Conservation (phyloP, 2,888 invertebrate species). For the Anoplius nigerrimus region DNA sequence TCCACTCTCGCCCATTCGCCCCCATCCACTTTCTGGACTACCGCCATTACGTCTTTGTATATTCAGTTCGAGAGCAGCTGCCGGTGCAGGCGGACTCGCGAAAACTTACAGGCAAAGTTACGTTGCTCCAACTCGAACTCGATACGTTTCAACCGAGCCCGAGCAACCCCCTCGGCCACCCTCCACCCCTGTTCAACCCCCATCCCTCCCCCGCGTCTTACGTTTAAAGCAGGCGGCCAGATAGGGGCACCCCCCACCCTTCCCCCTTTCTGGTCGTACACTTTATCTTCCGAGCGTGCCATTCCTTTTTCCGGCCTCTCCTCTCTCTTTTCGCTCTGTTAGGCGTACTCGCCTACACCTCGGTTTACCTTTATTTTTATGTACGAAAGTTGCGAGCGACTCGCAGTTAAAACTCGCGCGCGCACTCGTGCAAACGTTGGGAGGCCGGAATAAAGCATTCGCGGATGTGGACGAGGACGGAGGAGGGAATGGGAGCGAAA, state of each 20-base stretch:
- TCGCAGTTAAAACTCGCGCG: too few relatives aligned
- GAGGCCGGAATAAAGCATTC: too few relatives aligned
- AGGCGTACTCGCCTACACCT: neutral
- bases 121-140: constrained; percentile 48
- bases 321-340: neutral
- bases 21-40: neutral
- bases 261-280: neutral
- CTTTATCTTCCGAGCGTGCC: neutral
- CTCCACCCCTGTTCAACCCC: constrained; percentile 1
- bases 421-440: too few relatives aligned
- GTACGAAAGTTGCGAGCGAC: constrained; percentile 22
- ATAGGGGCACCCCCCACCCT: constrained; percentile 33
- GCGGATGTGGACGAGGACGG: too few relatives aligned
- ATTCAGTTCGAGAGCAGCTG: constrained; percentile 7
- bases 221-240: constrained; percentile 24
- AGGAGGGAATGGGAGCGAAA: too few relatives aligned
- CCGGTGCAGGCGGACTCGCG: constrained; percentile 12
- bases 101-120: constrained; percentile 52
- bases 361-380: constrained; percentile 60
- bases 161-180: neutral
- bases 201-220: neutral
- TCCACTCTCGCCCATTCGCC: neutral
- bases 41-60: neutral
- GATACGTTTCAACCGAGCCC: constrained; percentile 42
- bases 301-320: neutral